Percentiles rank a stretch among this genome's conserved stretches.
phyloP scores from a whole-genome alignment of 2,888 invertebrate species.

The Idaea biselata region DNA sequence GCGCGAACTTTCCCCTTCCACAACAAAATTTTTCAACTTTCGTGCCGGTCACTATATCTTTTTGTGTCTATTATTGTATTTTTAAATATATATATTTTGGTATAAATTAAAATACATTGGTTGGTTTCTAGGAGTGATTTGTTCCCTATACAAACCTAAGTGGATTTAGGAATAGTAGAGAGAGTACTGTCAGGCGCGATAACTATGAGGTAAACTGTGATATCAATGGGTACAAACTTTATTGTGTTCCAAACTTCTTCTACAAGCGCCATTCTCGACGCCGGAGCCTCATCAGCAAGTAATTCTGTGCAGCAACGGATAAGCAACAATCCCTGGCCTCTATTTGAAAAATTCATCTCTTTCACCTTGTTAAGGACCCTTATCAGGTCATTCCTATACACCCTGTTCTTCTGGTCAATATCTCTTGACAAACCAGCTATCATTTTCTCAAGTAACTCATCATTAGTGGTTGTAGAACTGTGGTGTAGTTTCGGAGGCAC shows the following conservation, averaged over 20 bases:
- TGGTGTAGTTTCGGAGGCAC: background rate
- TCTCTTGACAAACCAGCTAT: constrained; percentile 61
- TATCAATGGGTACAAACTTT: constrained; percentile 44
- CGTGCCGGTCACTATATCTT: too few relatives aligned
- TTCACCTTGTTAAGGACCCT: constrained; percentile 58
- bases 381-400: constrained; percentile 69
- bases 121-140: too few relatives aligned
- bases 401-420: constrained; percentile 66
- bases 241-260: constrained; percentile 79
- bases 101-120: too few relatives aligned
- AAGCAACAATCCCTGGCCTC: constrained; percentile 70
- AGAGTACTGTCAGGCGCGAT: too few relatives aligned
- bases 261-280: constrained; percentile 70
- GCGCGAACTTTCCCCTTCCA: too few relatives aligned
- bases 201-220: too few relatives aligned
- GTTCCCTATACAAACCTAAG: too few relatives aligned
- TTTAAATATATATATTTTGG: too few relatives aligned
- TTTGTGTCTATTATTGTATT: too few relatives aligned
- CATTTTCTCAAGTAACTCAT: constrained; percentile 63
- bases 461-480: constrained; percentile 30
- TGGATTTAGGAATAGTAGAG: too few relatives aligned
- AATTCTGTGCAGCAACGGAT: constrained; percentile 80
- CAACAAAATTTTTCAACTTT: too few relatives aligned
- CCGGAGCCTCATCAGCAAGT: constrained; percentile 71
- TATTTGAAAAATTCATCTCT: constrained; percentile 61